Evolutionary conservation across 2,113 vertebrate species (phyloP).

Genomic region (Ellobius talpinus): DNA sequence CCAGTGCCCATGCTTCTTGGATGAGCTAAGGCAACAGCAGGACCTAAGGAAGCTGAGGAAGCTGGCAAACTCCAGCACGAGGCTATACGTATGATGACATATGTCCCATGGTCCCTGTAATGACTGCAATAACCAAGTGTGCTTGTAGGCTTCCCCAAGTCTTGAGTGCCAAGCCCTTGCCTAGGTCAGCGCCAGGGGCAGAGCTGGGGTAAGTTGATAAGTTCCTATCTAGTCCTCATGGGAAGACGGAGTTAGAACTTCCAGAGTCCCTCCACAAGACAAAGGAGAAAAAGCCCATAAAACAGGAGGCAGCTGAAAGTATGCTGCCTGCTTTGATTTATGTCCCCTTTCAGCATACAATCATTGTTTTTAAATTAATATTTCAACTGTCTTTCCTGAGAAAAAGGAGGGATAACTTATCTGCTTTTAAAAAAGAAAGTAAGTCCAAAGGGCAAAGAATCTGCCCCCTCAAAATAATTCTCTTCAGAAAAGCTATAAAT

Average conservation of each 20-base stretch:
- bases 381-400: constrained; percentile 76
- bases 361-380: constrained; percentile 82
- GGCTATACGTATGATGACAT: background rate
- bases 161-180: background rate
- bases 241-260: constrained; percentile 43
- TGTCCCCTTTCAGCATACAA: constrained; percentile 53
- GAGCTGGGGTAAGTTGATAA: background rate
- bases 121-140: background rate
- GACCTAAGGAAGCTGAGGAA: background rate
- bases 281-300: constrained; percentile 23
- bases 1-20: background rate
- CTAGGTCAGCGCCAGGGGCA: background rate
- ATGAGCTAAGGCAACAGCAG: background rate
- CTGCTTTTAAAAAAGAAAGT: constrained; percentile 78
- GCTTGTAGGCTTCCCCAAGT: background rate
- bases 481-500: constrained; percentile 78
- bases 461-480: constrained; percentile 78
- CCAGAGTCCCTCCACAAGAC: constrained; percentile 52
- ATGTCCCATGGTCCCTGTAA: background rate
- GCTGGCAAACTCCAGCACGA: background rate
- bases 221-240: background rate
- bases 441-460: constrained; percentile 80
- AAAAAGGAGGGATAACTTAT: constrained; percentile 79
- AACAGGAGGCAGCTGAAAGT: constrained; percentile 71
- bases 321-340: constrained; percentile 75